Base-by-base conservation (phyloP, 2,888 invertebrate species). In the Protodeltote pygarga region DNA sequence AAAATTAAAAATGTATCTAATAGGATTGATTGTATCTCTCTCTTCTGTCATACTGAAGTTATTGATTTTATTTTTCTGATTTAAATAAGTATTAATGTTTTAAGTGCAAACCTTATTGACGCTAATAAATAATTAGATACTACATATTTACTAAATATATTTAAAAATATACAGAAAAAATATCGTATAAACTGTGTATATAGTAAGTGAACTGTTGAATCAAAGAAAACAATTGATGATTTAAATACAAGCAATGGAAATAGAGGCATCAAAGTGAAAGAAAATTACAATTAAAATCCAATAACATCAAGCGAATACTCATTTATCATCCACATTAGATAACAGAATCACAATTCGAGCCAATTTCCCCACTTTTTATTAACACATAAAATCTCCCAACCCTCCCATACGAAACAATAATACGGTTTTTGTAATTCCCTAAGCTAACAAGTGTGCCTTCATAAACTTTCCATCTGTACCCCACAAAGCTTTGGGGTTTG, bases 391-490 rank as follows among this genome's bases (percentile, higher is more conserved):
- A 75, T 73, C 81, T 70, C 82, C 74, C 77, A 65, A 61, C 75
- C 77, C 77, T 71, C 71, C 62, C 70, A 79, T 83, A 82, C 81
- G 80, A 85, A 87, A 87, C 86, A 87, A 87, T 87, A 88, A 88
- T 85, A 82, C 79, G 79, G 77, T 89, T 88, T 90, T 89, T 89
- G 83, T 84, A 89, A 87, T 87, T 81, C 87, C 83, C 83, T 59
- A 48, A 72, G 73, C 77, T 80, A 85, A 88, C 88, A 88, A 90
- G 87, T 89, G 89, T 81, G 81, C 84, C 75, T 79, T 81, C 89
- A 87, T 89, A 90, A 90, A 89, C 81, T 82, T 88, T 78, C 84
- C 81, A 85, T 83, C 83, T 80, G 86, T 77, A 83, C 85, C 85
- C 83, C 81, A 78, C 86, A 85, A 85, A 81, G 85, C 87, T 87